Evolutionary conservation across 2,113 vertebrate species (phyloP), one percentile per base, ranked within the genome.

Genomic region (Poecile atricapillus): DNA sequence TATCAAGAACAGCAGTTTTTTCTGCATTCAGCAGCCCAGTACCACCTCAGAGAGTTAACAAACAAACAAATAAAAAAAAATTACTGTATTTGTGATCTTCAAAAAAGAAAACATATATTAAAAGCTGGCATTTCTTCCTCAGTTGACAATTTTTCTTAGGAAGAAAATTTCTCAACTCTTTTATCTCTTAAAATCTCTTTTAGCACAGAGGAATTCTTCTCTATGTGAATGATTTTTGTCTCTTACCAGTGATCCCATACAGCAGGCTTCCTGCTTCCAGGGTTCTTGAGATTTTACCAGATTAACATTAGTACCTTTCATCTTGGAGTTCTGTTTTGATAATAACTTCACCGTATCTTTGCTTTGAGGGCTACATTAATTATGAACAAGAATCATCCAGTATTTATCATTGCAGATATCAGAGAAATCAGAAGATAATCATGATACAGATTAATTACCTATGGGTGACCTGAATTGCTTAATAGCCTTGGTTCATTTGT

Each of bases 301-400:
- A 90, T 69, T 83, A 62, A 52, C 18, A 49, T 77, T n/a, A 59
- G 28, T 27, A 78, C 46, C 47, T 96, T 89, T 82, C 64, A 89
- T 81, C 73, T 95, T 39, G 22, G 64, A 78, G n/a, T n/a, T 89
- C 69, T 89, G 77, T 71, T 95, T 67, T 64, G 56, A 78, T 82
- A 79, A 58, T 10, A 96, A 68, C 35, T 68, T 76, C 44, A 77
- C 23, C 0, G 0, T 52, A 16, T 37, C 41, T 53, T 88, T 89
- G 71, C 71, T 94, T 87, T 87, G 60, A 89, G 77, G 84, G 65
- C 74, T 71, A 55, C 44, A 71, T 78, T 87, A 97, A 93, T 87
- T 84, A 87, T 78, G 74, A 87, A 81, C 23, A 68, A 44, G 53
- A 75, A 82, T 49, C 65, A 90, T 85, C 49, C 70, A 79, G 65